A percentile compares a stretch with the other conserved stretches of the same genome.
Conservation (phyloP, 2,797 vertebrate species). For the Lophotriccus pileatus region DNA sequence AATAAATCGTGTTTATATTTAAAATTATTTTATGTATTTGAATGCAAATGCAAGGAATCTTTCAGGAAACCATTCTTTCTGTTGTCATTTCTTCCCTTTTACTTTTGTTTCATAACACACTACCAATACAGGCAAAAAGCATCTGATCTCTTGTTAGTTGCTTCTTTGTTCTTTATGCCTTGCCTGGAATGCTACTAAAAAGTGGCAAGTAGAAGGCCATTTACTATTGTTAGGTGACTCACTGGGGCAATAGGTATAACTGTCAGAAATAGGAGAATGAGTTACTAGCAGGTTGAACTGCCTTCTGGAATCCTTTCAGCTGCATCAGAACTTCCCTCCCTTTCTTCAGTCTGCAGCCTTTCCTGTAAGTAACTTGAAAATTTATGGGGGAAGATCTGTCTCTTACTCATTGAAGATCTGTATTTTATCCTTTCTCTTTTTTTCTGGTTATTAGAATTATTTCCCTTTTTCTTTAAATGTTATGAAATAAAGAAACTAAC, state of each 20-base stretch:
- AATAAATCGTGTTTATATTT: background rate
- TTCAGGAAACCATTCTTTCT: background rate
- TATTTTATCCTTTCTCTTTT: background rate
- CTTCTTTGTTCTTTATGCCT: background rate
- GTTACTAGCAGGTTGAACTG: background rate
- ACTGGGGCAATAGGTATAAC: accelerated
- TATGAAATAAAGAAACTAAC: background rate
- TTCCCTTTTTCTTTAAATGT: background rate
- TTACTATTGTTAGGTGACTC: background rate
- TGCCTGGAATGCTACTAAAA: background rate
- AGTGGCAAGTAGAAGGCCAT: background rate
- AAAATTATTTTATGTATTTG: background rate
- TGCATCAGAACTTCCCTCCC: background rate
- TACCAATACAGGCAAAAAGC: background rate
- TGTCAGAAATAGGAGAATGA: background rate
- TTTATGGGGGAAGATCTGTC: background rate
- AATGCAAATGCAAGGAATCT: background rate
- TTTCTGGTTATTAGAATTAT: background rate
- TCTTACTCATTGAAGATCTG: background rate
- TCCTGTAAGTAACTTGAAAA: background rate
- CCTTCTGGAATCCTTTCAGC: background rate
- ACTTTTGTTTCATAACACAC: background rate
- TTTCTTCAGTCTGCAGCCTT: background rate
- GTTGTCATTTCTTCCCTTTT: too few relatives aligned
- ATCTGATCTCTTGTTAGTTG: background rate